phyloP scores from a whole-genome alignment of 2,888 invertebrate species.

The Enchytraeus crypticus region DNA sequence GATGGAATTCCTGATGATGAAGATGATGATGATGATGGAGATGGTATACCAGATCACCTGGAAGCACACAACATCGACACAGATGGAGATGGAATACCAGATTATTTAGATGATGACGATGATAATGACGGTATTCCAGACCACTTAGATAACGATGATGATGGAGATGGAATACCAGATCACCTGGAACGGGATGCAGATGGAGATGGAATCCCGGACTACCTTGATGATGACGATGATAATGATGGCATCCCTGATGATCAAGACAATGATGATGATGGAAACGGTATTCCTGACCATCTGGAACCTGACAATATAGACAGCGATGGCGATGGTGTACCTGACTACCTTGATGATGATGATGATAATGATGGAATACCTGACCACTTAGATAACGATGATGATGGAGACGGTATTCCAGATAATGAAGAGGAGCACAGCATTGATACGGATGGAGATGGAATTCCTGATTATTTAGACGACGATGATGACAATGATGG shows the following conservation, averaged over 20 bases:
- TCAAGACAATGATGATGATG: slow-evolving; percentile 25
- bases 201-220: slow-evolving; percentile 31
- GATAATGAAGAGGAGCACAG: too few species aligned
- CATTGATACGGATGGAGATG: too few species aligned
- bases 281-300: slow-evolving; percentile 29
- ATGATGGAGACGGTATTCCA: too few species aligned
- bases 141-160: too few species aligned
- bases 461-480: too few species aligned
- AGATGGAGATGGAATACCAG: too few species aligned
- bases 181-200: slow-evolving; percentile 23
- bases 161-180: slow-evolving; percentile 27
- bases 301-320: slow-evolving; percentile 22
- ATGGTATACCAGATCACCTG: too few species aligned
- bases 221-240: slow-evolving; percentile 30
- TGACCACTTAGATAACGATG: too few species aligned
- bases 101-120: too few species aligned
- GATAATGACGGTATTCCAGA: too few species aligned
- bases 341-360: slow-evolving; percentile 30
- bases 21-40: slow-evolving; percentile 30
- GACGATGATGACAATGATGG: too few species aligned
- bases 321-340: slow-evolving; percentile 41
- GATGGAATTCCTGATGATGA: slow-evolving; percentile 30
- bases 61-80: too few species aligned
- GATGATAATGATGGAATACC: slow-evolving; percentile 41
- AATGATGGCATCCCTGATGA: slow-evolving; percentile 38